phyloP scores from a whole-genome alignment of 2,888 invertebrate genomes.

The Timema cristinae region DNA sequence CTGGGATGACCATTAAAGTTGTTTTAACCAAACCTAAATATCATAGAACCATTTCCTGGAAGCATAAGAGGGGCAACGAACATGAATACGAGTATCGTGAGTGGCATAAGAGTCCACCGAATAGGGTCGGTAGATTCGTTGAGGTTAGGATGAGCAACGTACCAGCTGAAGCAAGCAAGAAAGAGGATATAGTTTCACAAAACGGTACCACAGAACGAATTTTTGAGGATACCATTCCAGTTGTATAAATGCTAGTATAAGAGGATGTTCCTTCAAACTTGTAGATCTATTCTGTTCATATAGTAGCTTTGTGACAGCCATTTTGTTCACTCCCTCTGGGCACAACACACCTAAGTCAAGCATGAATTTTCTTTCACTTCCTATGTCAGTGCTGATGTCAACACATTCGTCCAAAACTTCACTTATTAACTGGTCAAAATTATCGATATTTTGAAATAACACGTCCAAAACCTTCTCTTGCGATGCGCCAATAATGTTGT shows the following conservation, averaged over 20 bases:
- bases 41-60: not conserved
- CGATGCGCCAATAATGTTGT: not conserved
- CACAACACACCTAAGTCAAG: not conserved
- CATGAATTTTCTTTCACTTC: not conserved
- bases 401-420: slow-evolving; percentile 7
- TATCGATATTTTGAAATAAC: not conserved
- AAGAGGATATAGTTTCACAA: slow-evolving; percentile 5
- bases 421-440: not conserved
- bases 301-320: not conserved
- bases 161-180: slow-evolving; percentile 2
- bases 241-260: not conserved
- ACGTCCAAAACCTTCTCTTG: slow-evolving; percentile 3
- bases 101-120: slow-evolving; percentile 1
- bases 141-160: not conserved
- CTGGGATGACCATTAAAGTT: not conserved
- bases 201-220: slow-evolving; percentile 7
- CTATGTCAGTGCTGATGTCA: not conserved
- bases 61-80: not conserved
- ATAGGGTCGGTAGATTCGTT: not conserved
- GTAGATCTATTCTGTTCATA: not conserved
- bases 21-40: not conserved
- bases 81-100: not conserved
- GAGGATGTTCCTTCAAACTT: not conserved
- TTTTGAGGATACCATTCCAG: slow-evolving; percentile 1
- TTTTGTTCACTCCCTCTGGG: slow-evolving; percentile 1